Evolutionary conservation across 2,888 invertebrate genomes (phyloP).

Genomic region (Meteorus colon): DNA sequence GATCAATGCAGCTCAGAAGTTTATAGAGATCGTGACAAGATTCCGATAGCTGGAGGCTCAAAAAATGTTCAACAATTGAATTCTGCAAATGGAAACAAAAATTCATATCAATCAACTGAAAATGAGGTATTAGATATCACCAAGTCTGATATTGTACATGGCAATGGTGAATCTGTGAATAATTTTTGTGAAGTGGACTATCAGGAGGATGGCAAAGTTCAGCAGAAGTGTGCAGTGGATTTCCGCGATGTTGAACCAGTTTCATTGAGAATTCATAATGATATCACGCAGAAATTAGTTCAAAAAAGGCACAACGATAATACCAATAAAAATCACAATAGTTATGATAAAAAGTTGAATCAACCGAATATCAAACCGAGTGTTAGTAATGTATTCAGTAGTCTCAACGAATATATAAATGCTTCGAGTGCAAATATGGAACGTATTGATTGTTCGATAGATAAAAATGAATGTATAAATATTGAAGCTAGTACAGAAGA

Average conservation of each 20-base stretch:
- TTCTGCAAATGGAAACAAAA: constrained; percentile 13
- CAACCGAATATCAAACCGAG: constrained; percentile 72
- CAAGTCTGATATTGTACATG: constrained; percentile 40
- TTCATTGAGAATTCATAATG: constrained; percentile 61
- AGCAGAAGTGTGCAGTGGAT: constrained; percentile 57
- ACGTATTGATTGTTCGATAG: constrained; percentile 40
- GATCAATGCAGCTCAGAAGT: background rate
- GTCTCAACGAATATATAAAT: constrained; percentile 78
- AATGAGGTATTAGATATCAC: constrained; percentile 45
- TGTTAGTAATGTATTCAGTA: constrained; percentile 79
- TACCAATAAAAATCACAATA: constrained; percentile 60
- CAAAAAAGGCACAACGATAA: constrained; percentile 65
- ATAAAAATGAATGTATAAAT: constrained; percentile 49
- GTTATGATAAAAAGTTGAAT: constrained; percentile 67
- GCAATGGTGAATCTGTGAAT: constrained; percentile 59
- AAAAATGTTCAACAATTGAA: constrained; percentile 1
- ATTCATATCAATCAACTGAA: constrained; percentile 40
- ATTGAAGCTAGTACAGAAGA: constrained; percentile 36
- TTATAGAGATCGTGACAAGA: background rate
- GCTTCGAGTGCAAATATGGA: constrained; percentile 67
- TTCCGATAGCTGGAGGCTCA: background rate
- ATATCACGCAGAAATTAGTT: constrained; percentile 63
- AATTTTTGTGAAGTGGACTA: constrained; percentile 61
- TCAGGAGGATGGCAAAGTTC: constrained; percentile 56
- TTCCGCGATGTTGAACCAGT: constrained; percentile 56